Evolutionary conservation across 1,140 invertebrate species (phyloP).

Genomic region (Penaeus vannamei): DNA sequence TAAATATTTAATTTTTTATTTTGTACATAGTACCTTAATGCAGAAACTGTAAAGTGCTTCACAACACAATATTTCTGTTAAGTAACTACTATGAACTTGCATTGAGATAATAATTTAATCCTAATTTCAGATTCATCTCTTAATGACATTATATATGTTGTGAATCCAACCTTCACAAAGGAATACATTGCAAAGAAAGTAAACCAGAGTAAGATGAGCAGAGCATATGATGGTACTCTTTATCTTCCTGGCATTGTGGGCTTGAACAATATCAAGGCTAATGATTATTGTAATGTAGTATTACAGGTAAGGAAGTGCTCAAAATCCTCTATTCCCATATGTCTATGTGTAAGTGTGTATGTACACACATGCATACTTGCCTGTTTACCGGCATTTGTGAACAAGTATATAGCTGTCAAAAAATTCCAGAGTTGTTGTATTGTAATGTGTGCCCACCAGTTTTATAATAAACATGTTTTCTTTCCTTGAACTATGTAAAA

Average conservation of each 20-base stretch:
- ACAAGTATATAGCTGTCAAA: too few relatives aligned
- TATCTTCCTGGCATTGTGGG: slow-evolving; percentile 98
- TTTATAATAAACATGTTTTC: too few relatives aligned
- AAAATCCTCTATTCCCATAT: slow-evolving; percentile 21
- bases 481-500: too few relatives aligned
- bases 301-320: slow-evolving; percentile 81
- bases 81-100: not conserved
- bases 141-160: slow-evolving; percentile 98
- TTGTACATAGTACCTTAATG: too few relatives aligned
- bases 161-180: slow-evolving; percentile 96
- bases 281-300: slow-evolving; percentile 99
- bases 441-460: too few relatives aligned
- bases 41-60: too few relatives aligned
- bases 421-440: too few relatives aligned
- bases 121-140: slow-evolving; percentile 88
- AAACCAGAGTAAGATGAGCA: slow-evolving; percentile 86
- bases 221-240: slow-evolving; percentile 96
- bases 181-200: slow-evolving; percentile 88
- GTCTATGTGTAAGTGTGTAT: not conserved
- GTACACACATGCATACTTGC: not conserved
- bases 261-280: slow-evolving; percentile 99
- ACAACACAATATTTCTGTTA: not conserved
- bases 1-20: too few relatives aligned
- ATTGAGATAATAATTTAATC: slow-evolving; percentile 2
- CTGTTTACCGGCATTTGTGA: not conserved